These are phyloP conservation scores for Pycnonotus jocosus DNA, from an alignment of 2,113 vertebrate species.

Conservation along the genomic window DNA sequence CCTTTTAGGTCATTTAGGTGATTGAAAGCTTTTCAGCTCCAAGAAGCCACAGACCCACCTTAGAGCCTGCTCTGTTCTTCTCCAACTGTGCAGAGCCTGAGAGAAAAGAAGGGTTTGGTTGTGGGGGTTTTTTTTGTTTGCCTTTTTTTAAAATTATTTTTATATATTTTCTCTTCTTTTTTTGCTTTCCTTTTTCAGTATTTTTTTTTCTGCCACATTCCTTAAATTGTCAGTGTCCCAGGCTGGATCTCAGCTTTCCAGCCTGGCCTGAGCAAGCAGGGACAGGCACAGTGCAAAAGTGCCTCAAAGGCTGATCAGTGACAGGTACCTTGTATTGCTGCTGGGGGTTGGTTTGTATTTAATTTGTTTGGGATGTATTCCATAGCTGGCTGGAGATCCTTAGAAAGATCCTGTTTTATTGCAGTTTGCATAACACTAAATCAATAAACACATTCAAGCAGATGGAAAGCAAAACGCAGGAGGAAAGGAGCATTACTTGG, in stretches of 20 bases:
- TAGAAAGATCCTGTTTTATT: neutral
- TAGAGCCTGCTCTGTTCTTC: neutral
- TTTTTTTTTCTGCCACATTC: neutral
- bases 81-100: neutral
- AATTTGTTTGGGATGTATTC: neutral
- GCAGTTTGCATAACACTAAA: slow-evolving; percentile 32
- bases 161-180: fast-evolving
- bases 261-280: neutral
- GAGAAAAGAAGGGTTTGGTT: neutral
- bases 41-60: neutral
- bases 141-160: too few species aligned
- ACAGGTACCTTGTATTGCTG: neutral
- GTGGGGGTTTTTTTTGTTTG: too few species aligned
- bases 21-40: neutral
- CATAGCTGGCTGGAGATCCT: neutral
- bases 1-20: neutral
- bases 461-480: slow-evolving; percentile 18
- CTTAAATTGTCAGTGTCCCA: neutral
- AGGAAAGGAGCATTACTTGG: neutral
- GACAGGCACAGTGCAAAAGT: neutral
- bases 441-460: slow-evolving; percentile 25
- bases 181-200: fast-evolving
- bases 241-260: neutral
- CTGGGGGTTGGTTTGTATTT: neutral
- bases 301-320: neutral